A percentile compares a stretch with the other conserved stretches of the same genome.
Conservation (phyloP, 2,797 vertebrate species). For the Pygocentrus nattereri region DNA sequence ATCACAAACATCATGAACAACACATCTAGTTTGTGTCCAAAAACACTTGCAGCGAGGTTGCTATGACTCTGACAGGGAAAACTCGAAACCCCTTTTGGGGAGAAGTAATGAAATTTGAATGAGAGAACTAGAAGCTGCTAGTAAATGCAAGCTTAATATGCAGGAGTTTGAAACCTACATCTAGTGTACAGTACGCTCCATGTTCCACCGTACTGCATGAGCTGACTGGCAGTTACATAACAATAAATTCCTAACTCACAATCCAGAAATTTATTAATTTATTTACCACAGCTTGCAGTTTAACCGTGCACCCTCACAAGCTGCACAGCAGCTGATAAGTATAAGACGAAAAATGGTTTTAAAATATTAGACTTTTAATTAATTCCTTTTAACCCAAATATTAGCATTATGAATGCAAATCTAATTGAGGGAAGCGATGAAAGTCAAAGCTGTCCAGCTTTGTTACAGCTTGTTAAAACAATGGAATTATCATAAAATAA, state of each 20-base stretch:
- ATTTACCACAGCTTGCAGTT: not conserved
- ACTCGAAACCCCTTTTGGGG: constrained; percentile 24
- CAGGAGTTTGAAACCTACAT: constrained; percentile 7
- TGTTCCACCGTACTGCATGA: not conserved
- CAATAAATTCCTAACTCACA: constrained; percentile 9
- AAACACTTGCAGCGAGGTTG: constrained; percentile 15
- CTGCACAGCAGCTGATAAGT: constrained; percentile 65
- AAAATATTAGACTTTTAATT: constrained; percentile 62
- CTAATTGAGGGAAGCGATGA: constrained; percentile 72
- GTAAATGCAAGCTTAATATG: constrained; percentile 18
- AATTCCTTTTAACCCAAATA: constrained; percentile 75
- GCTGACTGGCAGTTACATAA: constrained; percentile 33
- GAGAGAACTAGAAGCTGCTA: constrained; percentile 31
- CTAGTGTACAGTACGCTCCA: not conserved
- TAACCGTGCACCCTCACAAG: not conserved
- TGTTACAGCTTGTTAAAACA: constrained; percentile 54
- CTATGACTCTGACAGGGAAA: constrained; percentile 9
- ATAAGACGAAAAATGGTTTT: constrained; percentile 71
- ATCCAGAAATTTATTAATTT: constrained; percentile 3
- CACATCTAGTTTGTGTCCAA: constrained; percentile 17
- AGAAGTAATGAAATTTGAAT: constrained; percentile 41
- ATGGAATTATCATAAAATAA: constrained; percentile 24
- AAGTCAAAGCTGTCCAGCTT: constrained; percentile 70
- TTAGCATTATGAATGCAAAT: constrained; percentile 72
- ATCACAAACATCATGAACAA: constrained; percentile 12